Evolutionary conservation across 2,113 vertebrate species (phyloP).

Genomic region (Coregonus clupeaformis): DNA sequence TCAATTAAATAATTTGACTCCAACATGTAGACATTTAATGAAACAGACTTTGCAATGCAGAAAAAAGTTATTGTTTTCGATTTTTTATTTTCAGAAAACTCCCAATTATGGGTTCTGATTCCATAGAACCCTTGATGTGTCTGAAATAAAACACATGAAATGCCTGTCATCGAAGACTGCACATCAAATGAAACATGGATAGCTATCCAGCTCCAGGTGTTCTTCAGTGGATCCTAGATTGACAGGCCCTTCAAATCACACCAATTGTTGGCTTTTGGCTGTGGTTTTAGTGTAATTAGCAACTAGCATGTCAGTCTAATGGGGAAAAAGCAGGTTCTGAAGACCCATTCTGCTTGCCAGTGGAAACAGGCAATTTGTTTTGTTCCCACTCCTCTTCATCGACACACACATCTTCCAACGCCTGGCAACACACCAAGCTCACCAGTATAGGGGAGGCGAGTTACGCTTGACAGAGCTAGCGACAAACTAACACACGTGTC

Average conservation of each 20-base stretch:
- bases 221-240: background rate
- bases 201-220: background rate
- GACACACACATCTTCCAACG: constrained; percentile 46
- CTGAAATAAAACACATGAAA: too few species aligned
- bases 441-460: constrained; percentile 41
- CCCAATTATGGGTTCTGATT: too few species aligned
- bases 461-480: constrained; percentile 31
- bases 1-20: too few species aligned
- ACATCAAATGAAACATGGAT: background rate
- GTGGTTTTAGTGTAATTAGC: constrained; percentile 3
- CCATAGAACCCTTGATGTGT: too few species aligned
- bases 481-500: constrained; percentile 30
- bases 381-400: constrained; percentile 25
- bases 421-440: constrained; percentile 50
- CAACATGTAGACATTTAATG: too few species aligned
- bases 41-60: too few species aligned
- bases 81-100: too few species aligned
- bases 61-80: too few species aligned
- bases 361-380: constrained; percentile 59
- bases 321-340: constrained; percentile 32
- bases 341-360: constrained; percentile 30
- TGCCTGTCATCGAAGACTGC: constrained; percentile 38
- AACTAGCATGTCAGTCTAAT: constrained; percentile 63
- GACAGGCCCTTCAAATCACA: constrained; percentile 45
- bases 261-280: constrained; percentile 52